Conservation (phyloP, 2,888 invertebrate species). For the Seira sanloemensis region DNA sequence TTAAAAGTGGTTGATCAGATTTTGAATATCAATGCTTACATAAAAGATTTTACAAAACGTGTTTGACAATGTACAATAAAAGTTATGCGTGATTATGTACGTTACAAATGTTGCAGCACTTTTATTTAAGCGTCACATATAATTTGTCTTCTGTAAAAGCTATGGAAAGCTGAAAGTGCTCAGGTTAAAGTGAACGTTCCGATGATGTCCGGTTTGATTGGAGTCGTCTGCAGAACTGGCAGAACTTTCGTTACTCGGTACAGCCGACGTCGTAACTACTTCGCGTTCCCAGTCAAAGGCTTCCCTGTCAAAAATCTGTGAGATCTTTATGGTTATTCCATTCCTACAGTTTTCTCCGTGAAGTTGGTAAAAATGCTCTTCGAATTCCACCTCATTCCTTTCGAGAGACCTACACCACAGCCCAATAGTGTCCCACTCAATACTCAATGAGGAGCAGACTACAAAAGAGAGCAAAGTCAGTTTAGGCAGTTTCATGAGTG, state of each 20-base stretch:
- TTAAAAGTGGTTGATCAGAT: too few relatives aligned
- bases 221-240: neutral
- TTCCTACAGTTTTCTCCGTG: constrained; percentile 65
- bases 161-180: constrained; percentile 52
- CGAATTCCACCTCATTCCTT: constrained; percentile 19
- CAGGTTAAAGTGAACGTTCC: constrained; percentile 45
- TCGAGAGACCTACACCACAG: constrained; percentile 48
- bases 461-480: constrained; percentile 45
- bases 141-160: too few relatives aligned
- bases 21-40: too few relatives aligned
- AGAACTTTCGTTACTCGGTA: neutral
- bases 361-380: constrained; percentile 61
- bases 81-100: too few relatives aligned
- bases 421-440: constrained; percentile 59
- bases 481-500: constrained; percentile 54
- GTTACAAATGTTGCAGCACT: too few relatives aligned
- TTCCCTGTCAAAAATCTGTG: constrained; percentile 41
- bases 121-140: too few relatives aligned
- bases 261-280: neutral
- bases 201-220: neutral
- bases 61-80: too few relatives aligned
- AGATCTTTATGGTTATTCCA: constrained; percentile 49
- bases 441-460: constrained; percentile 57
- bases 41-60: too few relatives aligned
- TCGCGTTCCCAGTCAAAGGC: constrained; percentile 51